Evolutionary conservation across 2,113 vertebrate species (phyloP), one percentile per base, ranked within the genome.

Genomic region (Uria lomvia): DNA sequence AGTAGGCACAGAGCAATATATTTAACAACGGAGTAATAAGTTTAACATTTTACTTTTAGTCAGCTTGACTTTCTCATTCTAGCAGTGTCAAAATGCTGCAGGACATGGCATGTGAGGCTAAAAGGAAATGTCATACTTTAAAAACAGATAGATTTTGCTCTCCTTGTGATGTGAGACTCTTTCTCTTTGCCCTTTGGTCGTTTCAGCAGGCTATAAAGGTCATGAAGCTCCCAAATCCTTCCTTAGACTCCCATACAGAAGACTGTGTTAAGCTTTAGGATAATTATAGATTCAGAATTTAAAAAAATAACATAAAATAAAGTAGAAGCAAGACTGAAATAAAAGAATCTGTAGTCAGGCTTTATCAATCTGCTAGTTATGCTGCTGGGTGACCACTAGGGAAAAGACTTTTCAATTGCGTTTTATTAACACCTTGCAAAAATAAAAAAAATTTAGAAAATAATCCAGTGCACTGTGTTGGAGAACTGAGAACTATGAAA

Each of bases 1-100:
- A 67, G 43, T 21, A 63, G 78, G 38, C 52, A 78, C 20, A 85
- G 27, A 87, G 71, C 29, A 62, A 43, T n/a, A 20, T 16, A 88
- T 93, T 88, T 72, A 43, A 93, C 38, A 73, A 8, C 49, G 55
- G 9, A 62, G 34, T 85, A 52, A 47, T 27, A 43, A 82, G 63
- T 86, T 86, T 77, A 88, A 88, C 72, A 63, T 86, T 95, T 90
- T 74, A 50, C 71, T 74, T 90, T 88, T 59, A 77, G 71, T 50
- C 75, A 83, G n/a, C 34, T 52, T 59, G 62, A 83, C 74, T 94
- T 88, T 74, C 79, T 94, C 38, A 67, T 84, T 81, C 86, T 67
- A 75, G 49, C 68, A 63, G 62, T 81, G 91, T 59, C 63, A 70
- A 67, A 93, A 88, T 92, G 72, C 67, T 94, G 67, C 45, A 29